A percentile compares a stretch with the other conserved stretches of the same genome.
These are phyloP conservation scores for Cepaea hortensis DNA, from an alignment of 2,888 invertebrate genomes.

Conservation along the genomic window DNA sequence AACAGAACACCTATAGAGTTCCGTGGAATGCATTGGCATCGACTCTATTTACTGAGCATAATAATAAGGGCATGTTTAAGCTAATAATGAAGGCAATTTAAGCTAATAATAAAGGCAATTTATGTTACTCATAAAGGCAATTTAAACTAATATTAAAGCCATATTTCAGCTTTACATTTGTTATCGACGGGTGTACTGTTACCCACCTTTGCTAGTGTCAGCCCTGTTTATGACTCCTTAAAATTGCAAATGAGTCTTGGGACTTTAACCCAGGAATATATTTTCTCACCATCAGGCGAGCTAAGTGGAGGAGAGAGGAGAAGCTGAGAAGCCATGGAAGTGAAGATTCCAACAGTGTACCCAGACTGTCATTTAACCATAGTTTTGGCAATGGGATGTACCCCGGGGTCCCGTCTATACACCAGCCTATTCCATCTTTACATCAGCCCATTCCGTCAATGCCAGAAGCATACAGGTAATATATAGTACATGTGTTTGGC, in stretches of 20 bases:
- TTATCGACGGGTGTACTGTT: too few species aligned
- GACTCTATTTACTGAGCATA: too few species aligned
- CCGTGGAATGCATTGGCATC: too few species aligned
- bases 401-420: slow-evolving; percentile 93
- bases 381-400: slow-evolving; percentile 87
- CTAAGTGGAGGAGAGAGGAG: slow-evolving; percentile 97
- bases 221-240: background rate
- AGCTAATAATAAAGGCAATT: too few species aligned
- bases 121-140: too few species aligned
- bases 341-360: slow-evolving; percentile 79
- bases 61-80: too few species aligned
- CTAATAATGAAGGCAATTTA: too few species aligned
- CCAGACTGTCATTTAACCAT: slow-evolving; percentile 79
- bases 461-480: slow-evolving; percentile 87
- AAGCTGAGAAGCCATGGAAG: slow-evolving; percentile 92
- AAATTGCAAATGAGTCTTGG: background rate
- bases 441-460: slow-evolving; percentile 93
- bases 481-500: background rate
- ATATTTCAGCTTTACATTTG: too few species aligned
- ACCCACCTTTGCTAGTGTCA: too few species aligned
- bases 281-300: slow-evolving; percentile 86
- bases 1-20: too few species aligned
- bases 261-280: slow-evolving; percentile 83
- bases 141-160: too few species aligned
- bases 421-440: slow-evolving; percentile 90